These are phyloP conservation scores for Triplophysa bombifrons DNA, from an alignment of 2,797 vertebrate species.

Conservation along the genomic window DNA sequence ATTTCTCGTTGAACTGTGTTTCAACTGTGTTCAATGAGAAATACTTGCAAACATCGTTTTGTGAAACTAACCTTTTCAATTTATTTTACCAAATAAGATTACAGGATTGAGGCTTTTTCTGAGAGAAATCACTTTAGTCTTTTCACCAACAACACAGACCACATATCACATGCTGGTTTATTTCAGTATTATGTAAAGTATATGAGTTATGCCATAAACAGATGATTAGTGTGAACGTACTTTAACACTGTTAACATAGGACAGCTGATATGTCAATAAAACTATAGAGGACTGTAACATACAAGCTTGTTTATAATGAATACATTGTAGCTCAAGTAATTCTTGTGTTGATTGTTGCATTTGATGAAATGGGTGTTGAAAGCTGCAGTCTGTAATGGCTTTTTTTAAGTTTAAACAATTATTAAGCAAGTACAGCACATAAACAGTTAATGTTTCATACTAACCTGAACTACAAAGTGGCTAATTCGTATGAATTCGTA, in stretches of 20 bases:
- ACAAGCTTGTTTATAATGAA: no score
- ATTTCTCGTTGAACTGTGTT: no score
- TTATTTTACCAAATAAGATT: not conserved
- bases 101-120: not conserved
- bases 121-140: not conserved
- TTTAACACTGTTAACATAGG: slow-evolving; percentile 19
- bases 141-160: not conserved
- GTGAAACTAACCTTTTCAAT: not conserved
- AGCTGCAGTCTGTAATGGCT: no score
- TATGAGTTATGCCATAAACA: slow-evolving; percentile 15
- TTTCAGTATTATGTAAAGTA: slow-evolving; percentile 5
- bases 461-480: no score
- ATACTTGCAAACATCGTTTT: not conserved
- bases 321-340: no score
- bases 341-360: not conserved
- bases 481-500: no score
- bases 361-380: not conserved
- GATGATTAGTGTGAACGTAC: slow-evolving; percentile 1
- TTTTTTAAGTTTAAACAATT: no score
- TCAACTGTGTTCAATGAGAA: slow-evolving; percentile 29
- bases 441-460: no score
- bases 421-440: no score
- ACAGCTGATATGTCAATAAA: slow-evolving; percentile 10
- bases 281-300: not conserved
- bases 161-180: slow-evolving; percentile 27